A percentile compares a stretch with the other conserved stretches of the same genome.
phyloP scores from a whole-genome alignment of 2,113 vertebrate species.

The Engystomops pustulosus region DNA sequence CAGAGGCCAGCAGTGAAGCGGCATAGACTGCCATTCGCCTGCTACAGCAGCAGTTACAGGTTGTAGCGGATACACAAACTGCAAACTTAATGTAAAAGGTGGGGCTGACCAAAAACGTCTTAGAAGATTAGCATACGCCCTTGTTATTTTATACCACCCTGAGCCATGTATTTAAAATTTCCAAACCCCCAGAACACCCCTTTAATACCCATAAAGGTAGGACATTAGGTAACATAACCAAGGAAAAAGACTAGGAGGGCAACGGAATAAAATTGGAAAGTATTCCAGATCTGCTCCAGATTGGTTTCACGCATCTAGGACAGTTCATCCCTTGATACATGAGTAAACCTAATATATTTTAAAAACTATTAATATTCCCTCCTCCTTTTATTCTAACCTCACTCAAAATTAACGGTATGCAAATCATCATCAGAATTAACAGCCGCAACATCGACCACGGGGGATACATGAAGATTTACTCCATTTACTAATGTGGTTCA shows the following conservation, averaged over 20 bases:
- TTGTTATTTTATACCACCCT: no score
- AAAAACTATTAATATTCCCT: slow-evolving; percentile 36
- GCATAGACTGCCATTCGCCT: no score
- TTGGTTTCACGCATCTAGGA: slow-evolving; percentile 17
- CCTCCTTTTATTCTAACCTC: slow-evolving; percentile 29
- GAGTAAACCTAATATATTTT: slow-evolving; percentile 28
- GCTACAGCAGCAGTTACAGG: no score
- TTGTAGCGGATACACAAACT: no score
- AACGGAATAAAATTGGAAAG: neutral
- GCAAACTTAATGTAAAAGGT: no score
- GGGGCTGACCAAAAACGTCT: no score
- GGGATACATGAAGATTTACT: slow-evolving; percentile 38
- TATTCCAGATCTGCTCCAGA: neutral
- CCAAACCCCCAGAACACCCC: no score
- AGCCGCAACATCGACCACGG: slow-evolving; percentile 10
- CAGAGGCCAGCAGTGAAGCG: no score
- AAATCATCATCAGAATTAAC: slow-evolving; percentile 55
- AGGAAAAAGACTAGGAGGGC: neutral
- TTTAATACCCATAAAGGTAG: neutral
- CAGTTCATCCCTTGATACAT: slow-evolving; percentile 10
- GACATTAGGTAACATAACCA: neutral
- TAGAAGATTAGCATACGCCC: no score
- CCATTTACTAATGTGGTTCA: slow-evolving; percentile 23
- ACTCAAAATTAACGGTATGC: slow-evolving; percentile 42
- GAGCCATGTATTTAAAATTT: no score